phyloP scores from a whole-genome alignment of 2,888 invertebrate genomes.

The Trachelus tabidus region DNA sequence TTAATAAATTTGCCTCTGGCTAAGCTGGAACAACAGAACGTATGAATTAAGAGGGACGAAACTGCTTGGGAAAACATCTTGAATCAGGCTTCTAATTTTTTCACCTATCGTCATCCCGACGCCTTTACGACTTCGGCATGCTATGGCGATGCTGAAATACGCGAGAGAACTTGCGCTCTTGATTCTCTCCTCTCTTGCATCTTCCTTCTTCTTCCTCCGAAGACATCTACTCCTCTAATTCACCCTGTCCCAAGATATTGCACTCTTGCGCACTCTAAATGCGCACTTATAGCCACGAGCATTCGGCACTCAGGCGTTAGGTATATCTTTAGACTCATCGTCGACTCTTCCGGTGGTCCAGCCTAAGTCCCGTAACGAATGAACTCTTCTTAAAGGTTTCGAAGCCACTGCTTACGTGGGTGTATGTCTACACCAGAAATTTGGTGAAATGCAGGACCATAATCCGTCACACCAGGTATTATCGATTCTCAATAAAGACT shows the following conservation, averaged over 20 bases:
- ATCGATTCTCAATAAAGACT: too few relatives aligned
- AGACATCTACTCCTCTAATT: background rate
- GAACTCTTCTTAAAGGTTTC: conserved; percentile 1
- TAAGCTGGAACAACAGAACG: conserved; percentile 64
- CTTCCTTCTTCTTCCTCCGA: background rate
- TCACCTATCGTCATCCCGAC: conserved; percentile 5
- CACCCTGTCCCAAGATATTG: background rate
- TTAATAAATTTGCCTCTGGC: conserved; percentile 62
- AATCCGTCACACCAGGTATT: too few relatives aligned
- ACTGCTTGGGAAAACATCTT: conserved; percentile 64
- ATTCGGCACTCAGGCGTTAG: too few relatives aligned
- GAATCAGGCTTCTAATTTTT: conserved; percentile 52
- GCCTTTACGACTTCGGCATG: conserved; percentile 23
- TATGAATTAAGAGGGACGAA: conserved; percentile 61
- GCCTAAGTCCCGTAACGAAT: conserved; percentile 27
- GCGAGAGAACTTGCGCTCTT: too few relatives aligned
- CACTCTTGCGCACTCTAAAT: background rate
- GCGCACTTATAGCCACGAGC: background rate
- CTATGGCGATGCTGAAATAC: background rate
- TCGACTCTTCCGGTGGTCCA: conserved; percentile 27
- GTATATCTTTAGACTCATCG: background rate
- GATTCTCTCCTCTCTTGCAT: too few relatives aligned
- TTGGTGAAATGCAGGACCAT: too few relatives aligned
- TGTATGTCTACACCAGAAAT: too few relatives aligned
- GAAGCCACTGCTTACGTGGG: background rate